Conservation (phyloP, 2,888 invertebrate species). For the Caenorhabditis sulstoni region DNA sequence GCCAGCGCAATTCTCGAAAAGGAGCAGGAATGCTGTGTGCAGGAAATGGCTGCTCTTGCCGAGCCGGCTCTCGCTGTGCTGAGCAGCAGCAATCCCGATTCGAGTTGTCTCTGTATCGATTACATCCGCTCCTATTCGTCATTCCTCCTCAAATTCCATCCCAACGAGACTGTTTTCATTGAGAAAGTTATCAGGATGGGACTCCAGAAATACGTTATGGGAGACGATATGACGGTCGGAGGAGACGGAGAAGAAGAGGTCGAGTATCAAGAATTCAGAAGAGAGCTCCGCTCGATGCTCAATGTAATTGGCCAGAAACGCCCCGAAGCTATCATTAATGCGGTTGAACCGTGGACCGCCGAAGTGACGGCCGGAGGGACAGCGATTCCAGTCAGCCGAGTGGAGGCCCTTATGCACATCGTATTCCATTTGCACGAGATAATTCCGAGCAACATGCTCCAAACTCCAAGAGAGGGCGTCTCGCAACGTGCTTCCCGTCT, state of each 20-base stretch:
- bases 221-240: constrained; percentile 65
- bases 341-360: constrained; percentile 60
- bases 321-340: constrained; percentile 64
- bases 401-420: constrained; percentile 66
- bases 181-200: constrained; percentile 54
- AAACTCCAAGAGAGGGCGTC: constrained; percentile 60
- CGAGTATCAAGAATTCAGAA: constrained; percentile 70
- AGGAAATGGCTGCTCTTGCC: constrained; percentile 52
- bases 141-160: constrained; percentile 48
- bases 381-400: constrained; percentile 44
- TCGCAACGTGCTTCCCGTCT: constrained; percentile 63
- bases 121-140: constrained; percentile 54
- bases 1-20: constrained; percentile 56
- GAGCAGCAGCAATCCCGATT: constrained; percentile 62
- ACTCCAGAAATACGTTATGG: constrained; percentile 63
- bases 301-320: constrained; percentile 64
- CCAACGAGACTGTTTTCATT: constrained; percentile 39
- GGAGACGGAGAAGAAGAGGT: constrained; percentile 73
- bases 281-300: constrained; percentile 63
- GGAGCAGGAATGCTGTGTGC: constrained; percentile 56
- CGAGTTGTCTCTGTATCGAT: constrained; percentile 61
- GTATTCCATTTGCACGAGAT: constrained; percentile 69
- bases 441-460: constrained; percentile 66
- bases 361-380: constrained; percentile 50
- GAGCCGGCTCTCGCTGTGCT: constrained; percentile 58